Conservation (phyloP, 2,888 invertebrate genomes). For the Lamellibrachia satsuma region DNA sequence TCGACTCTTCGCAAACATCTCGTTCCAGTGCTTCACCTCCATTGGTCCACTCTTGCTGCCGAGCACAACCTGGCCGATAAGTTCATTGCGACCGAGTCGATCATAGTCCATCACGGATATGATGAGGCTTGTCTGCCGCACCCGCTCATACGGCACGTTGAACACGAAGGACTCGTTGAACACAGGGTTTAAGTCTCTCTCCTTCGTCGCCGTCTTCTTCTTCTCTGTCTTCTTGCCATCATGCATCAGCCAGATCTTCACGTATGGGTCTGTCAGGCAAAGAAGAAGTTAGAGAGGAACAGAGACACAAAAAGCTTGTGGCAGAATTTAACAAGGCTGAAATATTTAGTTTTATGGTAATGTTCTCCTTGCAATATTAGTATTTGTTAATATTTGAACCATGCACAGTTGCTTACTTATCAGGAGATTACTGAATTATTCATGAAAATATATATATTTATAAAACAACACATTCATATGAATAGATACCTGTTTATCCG, state of each 20-base stretch:
- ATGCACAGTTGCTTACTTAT: too few relatives aligned
- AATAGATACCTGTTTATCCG: too few relatives aligned
- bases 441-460: too few relatives aligned
- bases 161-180: constrained; percentile 96
- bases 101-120: constrained; percentile 98
- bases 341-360: too few relatives aligned
- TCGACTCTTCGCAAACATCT: constrained; percentile 96
- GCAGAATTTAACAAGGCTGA: too few relatives aligned
- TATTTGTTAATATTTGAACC: too few relatives aligned
- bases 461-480: too few relatives aligned
- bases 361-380: too few relatives aligned
- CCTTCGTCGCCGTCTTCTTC: constrained; percentile 82
- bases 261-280: constrained; percentile 87
- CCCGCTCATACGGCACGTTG: constrained; percentile 96
- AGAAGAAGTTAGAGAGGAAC: not conserved
- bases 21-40: constrained; percentile 97
- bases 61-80: constrained; percentile 78
- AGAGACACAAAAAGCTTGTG: not conserved
- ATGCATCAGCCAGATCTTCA: constrained; percentile 96
- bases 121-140: constrained; percentile 90
- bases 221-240: constrained; percentile 95
- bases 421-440: too few relatives aligned
- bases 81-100: constrained; percentile 90
- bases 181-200: constrained; percentile 85
- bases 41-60: constrained; percentile 83